Base-by-base conservation (phyloP, 2,888 invertebrate species). In the Papilio protenor region DNA sequence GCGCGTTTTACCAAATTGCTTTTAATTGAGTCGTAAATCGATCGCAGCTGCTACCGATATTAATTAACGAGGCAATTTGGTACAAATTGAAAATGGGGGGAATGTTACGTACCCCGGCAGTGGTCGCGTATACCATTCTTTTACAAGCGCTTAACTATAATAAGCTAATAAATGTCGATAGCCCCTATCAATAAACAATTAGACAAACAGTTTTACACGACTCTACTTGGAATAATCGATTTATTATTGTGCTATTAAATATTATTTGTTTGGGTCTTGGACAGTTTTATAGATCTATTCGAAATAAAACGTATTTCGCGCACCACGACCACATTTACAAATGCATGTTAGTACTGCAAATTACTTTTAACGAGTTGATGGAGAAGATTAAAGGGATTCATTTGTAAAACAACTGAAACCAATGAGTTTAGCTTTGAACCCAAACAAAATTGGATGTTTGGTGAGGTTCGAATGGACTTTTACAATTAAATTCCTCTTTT, bases 1-100 rank as follows among this genome's bases (percentile, higher is more conserved):
- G 79, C 79, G 84, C 87, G 83, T 85, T 83, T 82, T 81, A 80
- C 83, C 82, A 83, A 83, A 85, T 84, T 86, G 81, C 83, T 89
- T 66, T 89, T 91, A 92, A 93, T 93, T 93, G 93, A 89, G 85
- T 88, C 89, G 88, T 91, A 91, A 91, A 92, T 90, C 90, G 89
- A 90, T 89, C 88, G 87, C 88, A 89, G 89, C 91, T 90, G 92
- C 88, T 84, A 81, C 82, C 82, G 80, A 88, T 90, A 91, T 90
- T 86, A 91, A 90, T 89, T 89, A 90, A 90, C 90, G 88, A 88
- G 88, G 87, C 90, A 89, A 91, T 92, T 91, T 91, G 89, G 89
- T 88, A 88, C 87, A 88, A 89, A 91, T 89, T 88, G 87, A 88
- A 87, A 90, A 89, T 87, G 83, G 87, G 92, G 92, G 90, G 89